These are phyloP conservation scores for Himalopsyche phryganea DNA, from an alignment of 1,140 invertebrate genomes.

Conservation along the genomic window DNA sequence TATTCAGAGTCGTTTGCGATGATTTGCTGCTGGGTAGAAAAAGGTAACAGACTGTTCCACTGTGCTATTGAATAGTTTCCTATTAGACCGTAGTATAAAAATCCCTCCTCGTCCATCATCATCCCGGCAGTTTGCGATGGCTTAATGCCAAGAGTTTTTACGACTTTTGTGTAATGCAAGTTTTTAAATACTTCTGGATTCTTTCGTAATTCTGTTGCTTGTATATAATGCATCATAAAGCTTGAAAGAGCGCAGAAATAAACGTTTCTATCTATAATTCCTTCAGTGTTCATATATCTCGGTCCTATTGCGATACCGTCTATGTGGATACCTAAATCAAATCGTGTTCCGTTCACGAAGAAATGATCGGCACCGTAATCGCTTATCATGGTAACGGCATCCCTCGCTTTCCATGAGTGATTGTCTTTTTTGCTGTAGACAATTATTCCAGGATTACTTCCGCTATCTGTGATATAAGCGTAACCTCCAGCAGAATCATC, in stretches of 20 bases:
- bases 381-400: slow-evolving; percentile 49
- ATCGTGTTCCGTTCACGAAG: slow-evolving; percentile 40
- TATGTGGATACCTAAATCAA: slow-evolving; percentile 41
- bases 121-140: slow-evolving; percentile 54
- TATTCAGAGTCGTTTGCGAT: no score
- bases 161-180: slow-evolving; percentile 18
- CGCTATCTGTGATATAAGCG: slow-evolving; percentile 56
- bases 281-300: slow-evolving; percentile 16
- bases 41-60: no score
- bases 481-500: slow-evolving; percentile 52
- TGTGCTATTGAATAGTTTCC: not conserved
- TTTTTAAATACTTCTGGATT: no score
- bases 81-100: slow-evolving; percentile 55
- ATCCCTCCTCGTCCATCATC: slow-evolving; percentile 53
- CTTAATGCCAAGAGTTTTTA: slow-evolving; percentile 49
- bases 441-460: slow-evolving; percentile 54
- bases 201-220: no score
- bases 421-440: slow-evolving; percentile 49
- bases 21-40: no score
- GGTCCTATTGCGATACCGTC: slow-evolving; percentile 58
- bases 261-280: slow-evolving; percentile 38
- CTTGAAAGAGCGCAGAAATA: slow-evolving; percentile 55
- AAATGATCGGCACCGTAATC: slow-evolving; percentile 44
- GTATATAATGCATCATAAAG: slow-evolving; percentile 46
- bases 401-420: slow-evolving; percentile 54